Evolutionary conservation across 1,140 invertebrate genomes (phyloP).

Genomic region (Pogonomyrmex barbatus): DNA sequence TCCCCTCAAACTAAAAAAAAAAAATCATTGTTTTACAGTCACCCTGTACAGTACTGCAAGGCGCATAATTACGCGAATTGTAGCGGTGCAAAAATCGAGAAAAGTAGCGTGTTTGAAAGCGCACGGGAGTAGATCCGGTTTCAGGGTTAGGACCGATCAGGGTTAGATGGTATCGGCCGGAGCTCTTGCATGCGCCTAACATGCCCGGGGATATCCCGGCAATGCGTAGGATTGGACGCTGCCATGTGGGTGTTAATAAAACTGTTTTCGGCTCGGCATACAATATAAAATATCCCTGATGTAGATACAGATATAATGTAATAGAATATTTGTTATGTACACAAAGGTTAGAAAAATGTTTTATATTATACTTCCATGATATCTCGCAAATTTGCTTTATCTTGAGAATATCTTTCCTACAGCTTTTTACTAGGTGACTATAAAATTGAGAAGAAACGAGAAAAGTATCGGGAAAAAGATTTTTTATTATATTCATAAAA

Average conservation of each 20-base stretch:
- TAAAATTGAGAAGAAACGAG: neutral
- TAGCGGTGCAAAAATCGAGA: slow-evolving; percentile 38
- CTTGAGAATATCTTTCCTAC: neutral
- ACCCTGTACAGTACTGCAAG: slow-evolving; percentile 27
- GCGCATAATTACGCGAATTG: slow-evolving; percentile 46
- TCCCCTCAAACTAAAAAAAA: neutral
- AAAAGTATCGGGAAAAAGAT: neutral
- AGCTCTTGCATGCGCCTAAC: slow-evolving; percentile 51
- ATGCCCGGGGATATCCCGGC: slow-evolving; percentile 50
- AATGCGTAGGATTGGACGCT: slow-evolving; percentile 57
- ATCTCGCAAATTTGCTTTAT: neutral
- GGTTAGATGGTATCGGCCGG: slow-evolving; percentile 58
- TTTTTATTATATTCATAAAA: neutral
- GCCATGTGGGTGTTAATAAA: slow-evolving; percentile 25
- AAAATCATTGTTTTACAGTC: neutral
- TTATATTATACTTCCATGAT: neutral
- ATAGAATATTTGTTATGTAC: neutral
- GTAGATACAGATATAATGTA: slow-evolving; percentile 3
- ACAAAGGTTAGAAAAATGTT: neutral
- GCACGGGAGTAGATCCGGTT: slow-evolving; percentile 48
- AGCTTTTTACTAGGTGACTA: neutral
- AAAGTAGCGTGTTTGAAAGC: slow-evolving; percentile 48
- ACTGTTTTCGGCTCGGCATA: neutral
- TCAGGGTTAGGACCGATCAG: slow-evolving; percentile 63
- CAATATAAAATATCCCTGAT: neutral